These are phyloP conservation scores for Betta splendens DNA, from an alignment of 2,797 vertebrate genomes.

Conservation along the genomic window DNA sequence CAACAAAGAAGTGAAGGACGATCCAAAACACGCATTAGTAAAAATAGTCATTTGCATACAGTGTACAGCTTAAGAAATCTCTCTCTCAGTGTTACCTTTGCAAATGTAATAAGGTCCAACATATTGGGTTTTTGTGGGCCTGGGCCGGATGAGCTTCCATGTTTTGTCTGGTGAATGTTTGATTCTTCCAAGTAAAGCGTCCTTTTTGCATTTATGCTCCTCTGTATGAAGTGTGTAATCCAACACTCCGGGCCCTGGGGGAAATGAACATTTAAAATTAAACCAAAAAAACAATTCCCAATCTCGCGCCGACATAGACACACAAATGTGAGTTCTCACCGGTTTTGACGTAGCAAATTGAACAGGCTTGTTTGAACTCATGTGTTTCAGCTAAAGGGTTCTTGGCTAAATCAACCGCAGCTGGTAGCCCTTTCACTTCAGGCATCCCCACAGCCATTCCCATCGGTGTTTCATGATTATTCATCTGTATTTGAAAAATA, in stretches of 20 bases:
- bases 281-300: neutral
- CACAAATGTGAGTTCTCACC: constrained; percentile 81
- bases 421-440: constrained; percentile 73
- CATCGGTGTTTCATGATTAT: constrained; percentile 82
- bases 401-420: constrained; percentile 80
- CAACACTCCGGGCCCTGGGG: constrained; percentile 87
- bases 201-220: constrained; percentile 98
- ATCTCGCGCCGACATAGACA: too few species aligned
- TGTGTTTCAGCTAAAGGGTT: constrained; percentile 95
- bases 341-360: constrained; percentile 88
- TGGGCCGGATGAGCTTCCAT: constrained; percentile 95
- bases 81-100: constrained; percentile 85
- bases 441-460: constrained; percentile 87
- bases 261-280: neutral
- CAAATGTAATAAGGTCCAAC: constrained; percentile 98
- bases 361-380: constrained; percentile 93
- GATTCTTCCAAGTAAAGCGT: constrained; percentile 90
- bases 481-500: constrained; percentile 79
- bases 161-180: constrained; percentile 86
- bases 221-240: constrained; percentile 87
- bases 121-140: constrained; percentile 96
- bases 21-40: too few species aligned
- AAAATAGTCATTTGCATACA: too few species aligned
- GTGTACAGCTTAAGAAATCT: too few species aligned
- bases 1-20: too few species aligned